Evolutionary conservation across 2,113 vertebrate species (phyloP), one percentile per base, ranked within the genome.

Genomic region (Ciconia boyciana): DNA sequence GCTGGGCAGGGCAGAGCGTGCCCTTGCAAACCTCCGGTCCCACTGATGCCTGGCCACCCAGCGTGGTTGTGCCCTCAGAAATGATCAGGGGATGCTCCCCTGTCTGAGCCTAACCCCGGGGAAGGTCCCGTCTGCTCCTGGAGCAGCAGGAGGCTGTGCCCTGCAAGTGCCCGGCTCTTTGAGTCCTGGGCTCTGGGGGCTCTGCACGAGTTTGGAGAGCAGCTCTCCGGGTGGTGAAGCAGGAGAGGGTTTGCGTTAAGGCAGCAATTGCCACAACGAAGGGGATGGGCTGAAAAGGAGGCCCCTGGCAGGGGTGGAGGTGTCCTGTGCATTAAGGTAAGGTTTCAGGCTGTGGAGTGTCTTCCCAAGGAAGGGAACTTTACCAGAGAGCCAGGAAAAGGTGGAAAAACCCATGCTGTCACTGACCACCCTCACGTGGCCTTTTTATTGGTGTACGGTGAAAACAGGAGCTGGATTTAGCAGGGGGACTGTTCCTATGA

Each of bases 401-500:
- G 13, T 61, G 29, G 54, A 80, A 58, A 34, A 68, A 14, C 2
- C 54, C 4, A 0, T 3, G 29, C 8, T 79, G 86, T 43, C 43
- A 15, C 69, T 17, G 7, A 3, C 57, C 39, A 13, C 52, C 15
- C 1, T 34, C 74, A 36, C 0, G 0, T 22, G 65, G 51, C 24
- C 7, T 43, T 68, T 82, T 31, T 31, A 9, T 5, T 41, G 48
- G n/a, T 15, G 18, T 9, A 1, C 16, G 7, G 28, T 13, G 69
- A 25, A 20, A 84, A 28, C 8, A 16, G 46, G 77, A 20, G 46
- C 52, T 94, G 83, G 32, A 6, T 69, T 64, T n/a, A 58, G n/a
- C 52, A 22, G 62, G 19, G 28, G 3, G 32, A 22, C 16, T 44
- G n/a, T 13, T 64, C 32, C 52, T 29, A 2, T 11, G 3, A 75